Base-by-base conservation (phyloP, 2,888 invertebrate species). In the Unio delphinus region DNA sequence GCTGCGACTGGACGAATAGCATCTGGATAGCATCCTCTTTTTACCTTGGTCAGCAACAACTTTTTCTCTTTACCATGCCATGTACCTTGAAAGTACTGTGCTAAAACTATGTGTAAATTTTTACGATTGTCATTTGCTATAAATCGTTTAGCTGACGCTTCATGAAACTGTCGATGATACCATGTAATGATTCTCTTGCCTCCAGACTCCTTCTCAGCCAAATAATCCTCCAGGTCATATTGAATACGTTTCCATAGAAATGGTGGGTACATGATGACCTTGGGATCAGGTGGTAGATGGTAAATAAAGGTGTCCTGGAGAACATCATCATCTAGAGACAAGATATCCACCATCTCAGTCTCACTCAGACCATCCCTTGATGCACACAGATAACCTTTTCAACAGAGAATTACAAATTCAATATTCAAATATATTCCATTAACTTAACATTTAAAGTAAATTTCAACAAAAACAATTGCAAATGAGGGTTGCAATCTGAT, bases 301-400 rank as follows among this genome's bases (percentile, higher is more conserved):
- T 84, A 80, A 11, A 86, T 72, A 78, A 84, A 87, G 17, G 83
- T 79, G 69, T 86, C 86, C 72, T 87, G 86, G 7, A 87, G 78
- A 11, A 83, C 84, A 67, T 85, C 83, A 74, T 87, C 83, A 72
- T 86, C 86, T 54, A 85, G 71, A 7, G 86, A 86, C 58, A 87
- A 74, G 8, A 87, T 45, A 67, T 86, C 86, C 68, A 87, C 87
- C 66, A 87, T 78, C 68, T 87, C 86, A 8, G 70, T 34, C 30
- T 80, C 76, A 18, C 77, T 79, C 30, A 85, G 68, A 1, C 87
- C 87, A 54, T 79, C 76, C 34, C 65, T 70, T 0, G 84, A 77
- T 11, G 80, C 80, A 28, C 82, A 79, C 73, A 87, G 64, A 70
- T 82, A 85, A 1, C 80, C 87, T 87, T 65, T 11, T 45, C 15